Conservation (phyloP, 1,140 invertebrate species). For the Oscheius sp. region DNA sequence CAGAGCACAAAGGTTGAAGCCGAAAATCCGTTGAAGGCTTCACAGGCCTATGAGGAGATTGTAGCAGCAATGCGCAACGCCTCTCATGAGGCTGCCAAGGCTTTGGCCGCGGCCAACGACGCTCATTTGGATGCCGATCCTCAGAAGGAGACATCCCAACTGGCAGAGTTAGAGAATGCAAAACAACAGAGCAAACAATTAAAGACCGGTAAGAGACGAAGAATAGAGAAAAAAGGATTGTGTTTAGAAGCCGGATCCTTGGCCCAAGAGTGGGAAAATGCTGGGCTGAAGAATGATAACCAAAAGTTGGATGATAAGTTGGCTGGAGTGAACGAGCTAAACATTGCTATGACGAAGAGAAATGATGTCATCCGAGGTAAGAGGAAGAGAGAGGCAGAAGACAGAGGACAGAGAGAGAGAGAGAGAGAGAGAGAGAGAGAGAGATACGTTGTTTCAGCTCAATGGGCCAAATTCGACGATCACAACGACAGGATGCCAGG, state of each 20-base stretch:
- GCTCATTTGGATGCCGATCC: conserved; percentile 15
- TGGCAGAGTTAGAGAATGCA: neutral
- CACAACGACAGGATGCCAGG: conserved; percentile 53
- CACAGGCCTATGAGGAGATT: conserved; percentile 57
- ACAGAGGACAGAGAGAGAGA: too few species aligned
- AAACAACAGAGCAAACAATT: neutral
- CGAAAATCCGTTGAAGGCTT: conserved; percentile 49
- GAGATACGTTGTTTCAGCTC: too few species aligned
- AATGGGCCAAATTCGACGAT: conserved; percentile 53
- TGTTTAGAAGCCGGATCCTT: neutral
- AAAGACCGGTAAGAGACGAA: neutral
- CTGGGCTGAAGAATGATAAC: conserved; percentile 10
- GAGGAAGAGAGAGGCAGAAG: too few species aligned
- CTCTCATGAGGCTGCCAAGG: conserved; percentile 28
- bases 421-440: too few species aligned
- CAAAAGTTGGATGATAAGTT: conserved; percentile 6
- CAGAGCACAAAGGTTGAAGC: conserved; percentile 37
- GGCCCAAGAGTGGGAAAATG: neutral
- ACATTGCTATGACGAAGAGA: conserved; percentile 15
- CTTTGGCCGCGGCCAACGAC: conserved; percentile 24
- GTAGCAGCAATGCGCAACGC: conserved; percentile 50
- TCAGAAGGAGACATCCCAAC: conserved; percentile 3
- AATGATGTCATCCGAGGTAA: conserved; percentile 17
- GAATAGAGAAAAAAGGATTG: neutral
- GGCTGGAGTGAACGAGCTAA: conserved; percentile 13